phyloP scores from a whole-genome alignment of 2,113 vertebrate genomes.

The Danionella cerebrum region DNA sequence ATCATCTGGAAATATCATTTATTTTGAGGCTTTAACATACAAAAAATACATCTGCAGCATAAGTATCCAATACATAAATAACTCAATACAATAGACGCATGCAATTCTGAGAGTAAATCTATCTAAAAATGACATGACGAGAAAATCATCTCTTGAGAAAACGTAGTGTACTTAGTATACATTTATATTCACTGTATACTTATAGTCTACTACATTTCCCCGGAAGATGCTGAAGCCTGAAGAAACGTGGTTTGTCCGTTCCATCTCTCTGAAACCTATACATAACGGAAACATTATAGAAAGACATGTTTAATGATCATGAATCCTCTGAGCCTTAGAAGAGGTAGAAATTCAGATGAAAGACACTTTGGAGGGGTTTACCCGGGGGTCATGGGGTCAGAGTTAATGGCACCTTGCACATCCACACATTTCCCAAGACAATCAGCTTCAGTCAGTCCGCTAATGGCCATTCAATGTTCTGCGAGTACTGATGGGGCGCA shows the following conservation, averaged over 20 bases:
- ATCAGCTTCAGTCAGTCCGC: not conserved
- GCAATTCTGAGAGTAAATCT: not conserved
- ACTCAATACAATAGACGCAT: too few species aligned
- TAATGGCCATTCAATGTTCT: slow-evolving; percentile 19
- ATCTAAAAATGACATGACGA: not conserved
- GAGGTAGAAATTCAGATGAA: not conserved
- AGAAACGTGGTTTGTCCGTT: not conserved
- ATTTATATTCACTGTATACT: slow-evolving; percentile 61
- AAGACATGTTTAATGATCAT: not conserved
- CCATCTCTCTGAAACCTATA: not conserved
- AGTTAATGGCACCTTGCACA: not conserved
- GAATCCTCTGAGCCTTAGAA: not conserved
- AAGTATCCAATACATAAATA: too few species aligned
- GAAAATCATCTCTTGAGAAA: slow-evolving; percentile 55
- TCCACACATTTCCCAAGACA: slow-evolving; percentile 17
- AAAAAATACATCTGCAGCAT: too few species aligned
- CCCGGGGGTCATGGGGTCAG: not conserved
- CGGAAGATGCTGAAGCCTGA: slow-evolving; percentile 32
- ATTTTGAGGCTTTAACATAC: too few species aligned
- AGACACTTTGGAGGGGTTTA: not conserved
- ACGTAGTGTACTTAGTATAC: slow-evolving; percentile 75
- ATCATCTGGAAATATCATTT: too few species aligned
- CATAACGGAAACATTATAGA: not conserved
- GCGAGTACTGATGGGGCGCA: not conserved
- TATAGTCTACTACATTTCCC: slow-evolving; percentile 69